These are phyloP conservation scores for Bombus difficillimus DNA, from an alignment of 1,140 invertebrate species.

Conservation along the genomic window DNA sequence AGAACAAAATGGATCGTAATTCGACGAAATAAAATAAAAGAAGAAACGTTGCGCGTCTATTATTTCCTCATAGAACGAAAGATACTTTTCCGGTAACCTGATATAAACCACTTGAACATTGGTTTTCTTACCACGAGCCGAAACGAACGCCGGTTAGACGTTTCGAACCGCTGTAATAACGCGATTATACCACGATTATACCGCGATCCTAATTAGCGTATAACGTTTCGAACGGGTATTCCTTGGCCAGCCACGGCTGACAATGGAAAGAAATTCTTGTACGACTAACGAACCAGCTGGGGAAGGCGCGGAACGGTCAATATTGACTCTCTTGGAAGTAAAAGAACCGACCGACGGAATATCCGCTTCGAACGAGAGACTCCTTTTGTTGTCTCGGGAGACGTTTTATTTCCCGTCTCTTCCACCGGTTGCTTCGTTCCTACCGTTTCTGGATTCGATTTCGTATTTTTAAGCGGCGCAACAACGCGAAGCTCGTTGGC, in stretches of 20 bases:
- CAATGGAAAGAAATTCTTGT: conserved; percentile 14
- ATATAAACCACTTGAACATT: no score
- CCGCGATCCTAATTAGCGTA: conserved; percentile 33
- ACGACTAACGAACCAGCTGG: conserved; percentile 9
- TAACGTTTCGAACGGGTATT: conserved; percentile 18
- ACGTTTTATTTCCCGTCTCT: conserved; percentile 44
- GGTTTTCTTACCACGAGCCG: rapidly evolving
- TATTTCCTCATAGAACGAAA: no score
- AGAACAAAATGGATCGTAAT: no score
- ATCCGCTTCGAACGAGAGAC: conserved; percentile 68
- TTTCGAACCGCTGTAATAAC: not conserved
- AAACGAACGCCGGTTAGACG: not conserved
- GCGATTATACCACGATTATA: not conserved
- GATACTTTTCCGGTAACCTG: no score
- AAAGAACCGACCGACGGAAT: conserved; percentile 50
- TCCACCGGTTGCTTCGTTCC: conserved; percentile 50
- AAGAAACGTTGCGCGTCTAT: no score
- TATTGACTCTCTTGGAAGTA: conserved; percentile 67
- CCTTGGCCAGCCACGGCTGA: not conserved
- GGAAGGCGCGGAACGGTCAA: conserved; percentile 69
- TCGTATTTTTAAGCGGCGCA: not conserved
- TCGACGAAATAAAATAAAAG: no score
- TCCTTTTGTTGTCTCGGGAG: conserved; percentile 65
- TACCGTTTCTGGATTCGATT: not conserved
- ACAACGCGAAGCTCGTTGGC: not conserved